Base-by-base conservation (phyloP, 2,797 vertebrate species). In the Bufotes viridis region DNA sequence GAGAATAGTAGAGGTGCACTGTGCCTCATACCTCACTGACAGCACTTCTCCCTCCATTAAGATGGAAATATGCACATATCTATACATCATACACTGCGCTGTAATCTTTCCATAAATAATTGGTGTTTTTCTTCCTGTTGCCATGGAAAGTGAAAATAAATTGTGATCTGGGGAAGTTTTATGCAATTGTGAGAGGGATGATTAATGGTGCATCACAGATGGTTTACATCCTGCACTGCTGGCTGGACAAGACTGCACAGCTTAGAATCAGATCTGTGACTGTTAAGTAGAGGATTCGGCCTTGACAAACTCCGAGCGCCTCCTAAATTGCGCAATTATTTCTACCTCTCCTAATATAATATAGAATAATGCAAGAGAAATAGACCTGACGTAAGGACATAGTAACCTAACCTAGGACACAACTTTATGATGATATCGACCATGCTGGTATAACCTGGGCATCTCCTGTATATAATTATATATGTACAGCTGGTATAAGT, bases 141-240 rank as follows among this genome's bases (percentile, higher is more conserved):
- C 26, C 78, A 22, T 58, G 26, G 29, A 42, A 17, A 42, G 58
- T 61, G 29, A 34, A 81, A 81, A 81, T 34, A 81, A 58, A 61
- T 26, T 13, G 26, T 80, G 17, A 26, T 26, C 53, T 10, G 53
- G 17, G 55, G 55, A 79, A 58, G 49, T 79, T 58, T 17, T 79
- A 15, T 58, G 8, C 22, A 80, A 61, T 58, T 20, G 26, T 17
- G 78, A 34, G 29, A n/a, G 10, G 26, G n/a, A 61, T 42, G 78
- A 81, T 81, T 81, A 61, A 81, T 63, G 9, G 18, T 49, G 79
- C 8, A 42, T 60, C 61, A 81, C 58, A 63, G 29, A 63, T 81
- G 60, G 79, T 63, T 81, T 65, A 13, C 20, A 49, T 81, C 79
- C 79, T 63, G 58, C 34, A 17, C 24, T 78, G 17, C n/a, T 69